Base-by-base conservation (phyloP, 2,797 vertebrate species). In the Diplodus sargus region DNA sequence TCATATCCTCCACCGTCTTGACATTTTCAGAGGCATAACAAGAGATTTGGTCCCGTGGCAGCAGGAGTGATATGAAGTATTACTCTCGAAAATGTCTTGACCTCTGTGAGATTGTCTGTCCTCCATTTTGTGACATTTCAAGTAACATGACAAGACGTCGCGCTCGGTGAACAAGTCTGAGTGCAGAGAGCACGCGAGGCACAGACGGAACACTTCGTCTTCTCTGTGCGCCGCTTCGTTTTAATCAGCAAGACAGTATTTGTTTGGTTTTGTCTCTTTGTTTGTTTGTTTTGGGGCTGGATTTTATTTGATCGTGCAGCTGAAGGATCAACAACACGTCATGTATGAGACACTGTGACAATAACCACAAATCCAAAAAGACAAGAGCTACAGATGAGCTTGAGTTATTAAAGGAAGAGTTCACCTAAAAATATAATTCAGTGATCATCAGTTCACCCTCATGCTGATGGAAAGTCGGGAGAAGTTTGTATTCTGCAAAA, bases 21-120 rank as follows among this genome's bases (percentile, higher is more conserved):
- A 85, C 79, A 87, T 89, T 87, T 87, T 60, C 74, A 65, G 52
- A 65, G 72, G 60, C 80, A 75, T 22, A 22, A 78, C 74, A 62
- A 56, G 49, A 80, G 59, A 48, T 74, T 77, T 74, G 49, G 57
- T 53, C 47, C 59, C 61, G 66, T 77, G 70, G 64, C 23, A 28
- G 49, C 43, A 69, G 67, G 57, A 81, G 42, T 49, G 39, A 66
- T 82, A 66, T 42, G 22, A 76, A 59, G 61, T 54, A 70, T 70
- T 74, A 30, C 45, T 76, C 74, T 82, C 59, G 17, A 66, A 77
- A 77, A 67, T 74, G 60, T 75, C 74, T 52, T 28, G 68, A 83
- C 71, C 78, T 65, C 75, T 52, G 62, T 28, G 67, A 70, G 77
- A 85, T 69, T 53, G 77, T 67, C 49, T 49, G 56, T 64, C 20